Base-by-base conservation (phyloP, 2,113 vertebrate species). In the Myodes glareolus region DNA sequence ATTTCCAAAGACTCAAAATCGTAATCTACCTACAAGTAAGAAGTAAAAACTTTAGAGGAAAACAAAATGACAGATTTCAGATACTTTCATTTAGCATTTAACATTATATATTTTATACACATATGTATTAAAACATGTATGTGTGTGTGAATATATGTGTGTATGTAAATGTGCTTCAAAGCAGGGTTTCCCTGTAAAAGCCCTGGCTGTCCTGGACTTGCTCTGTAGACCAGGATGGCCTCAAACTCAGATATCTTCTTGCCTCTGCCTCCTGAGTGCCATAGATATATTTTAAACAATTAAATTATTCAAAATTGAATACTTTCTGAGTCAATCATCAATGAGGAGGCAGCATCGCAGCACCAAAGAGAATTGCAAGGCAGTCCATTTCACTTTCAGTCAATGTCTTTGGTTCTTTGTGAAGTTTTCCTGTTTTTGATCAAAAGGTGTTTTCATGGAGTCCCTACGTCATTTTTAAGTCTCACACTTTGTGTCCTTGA, bases 361-460 rank as follows among this genome's bases (percentile, higher is more conserved):
- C 42, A 88, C 70, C 21, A 76, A 80, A 58, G n/a, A 94, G 70
- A 88, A 85, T 92, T 87, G 90, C 63, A 85, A 92, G 14, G 25
- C 7, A 80, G 16, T 70, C 7, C 4, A 52, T 93, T 94, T 92
- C 27, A 92, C 91, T 95, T 91, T 67, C 29, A 85, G 80, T 89
- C 52, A 94, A 50, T 2, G 45, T 31, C 11, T 85, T 9, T 86
- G 4, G 10, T 70, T 68, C 45, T 92, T 90, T 70, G 29, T 65
- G 86, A 87, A 14, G 2, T 75, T 65, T 95, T 89, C 19, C 77
- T 89, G 9, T 25, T 42, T 33, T 1, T 86, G 16, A 97, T 23
- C 8, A 92, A 27, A 82, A 91, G 10, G 13, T 77, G 5, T 2
- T 88, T 92, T 90, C 19, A 2, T 73, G 67, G 36, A n/a, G 12